Conservation (phyloP, 2,113 vertebrate species). For the Channa argus region DNA sequence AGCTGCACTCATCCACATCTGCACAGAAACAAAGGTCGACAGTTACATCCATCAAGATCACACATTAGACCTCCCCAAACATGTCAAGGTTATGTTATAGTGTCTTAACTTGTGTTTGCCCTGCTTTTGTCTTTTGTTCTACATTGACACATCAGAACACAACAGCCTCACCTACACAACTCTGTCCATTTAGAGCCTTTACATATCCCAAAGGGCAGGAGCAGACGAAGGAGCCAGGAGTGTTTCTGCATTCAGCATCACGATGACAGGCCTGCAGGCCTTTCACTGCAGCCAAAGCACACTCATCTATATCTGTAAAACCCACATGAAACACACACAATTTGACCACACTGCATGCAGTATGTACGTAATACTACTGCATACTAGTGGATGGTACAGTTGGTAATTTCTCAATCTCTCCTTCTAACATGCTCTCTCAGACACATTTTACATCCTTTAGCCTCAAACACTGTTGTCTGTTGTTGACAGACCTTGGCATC, state of each 20-base stretch:
- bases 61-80: background rate
- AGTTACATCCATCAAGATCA: background rate
- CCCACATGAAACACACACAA: slow-evolving; percentile 7
- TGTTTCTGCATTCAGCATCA: slow-evolving; percentile 79
- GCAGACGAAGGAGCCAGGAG: slow-evolving; percentile 82
- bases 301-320: slow-evolving; percentile 84
- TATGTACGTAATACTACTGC: too few relatives aligned
- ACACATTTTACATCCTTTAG: background rate
- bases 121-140: background rate
- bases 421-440: background rate
- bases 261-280: slow-evolving; percentile 81
- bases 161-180: slow-evolving; percentile 80
- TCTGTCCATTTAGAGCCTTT: slow-evolving; percentile 70
- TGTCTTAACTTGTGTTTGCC: too few relatives aligned
- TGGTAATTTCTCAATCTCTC: slow-evolving; percentile 2
- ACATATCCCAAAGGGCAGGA: slow-evolving; percentile 79
- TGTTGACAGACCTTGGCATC: slow-evolving; percentile 78
- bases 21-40: background rate
- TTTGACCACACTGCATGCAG: background rate
- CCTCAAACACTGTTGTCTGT: background rate
- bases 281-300: slow-evolving; percentile 78
- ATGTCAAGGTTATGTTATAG: too few relatives aligned
- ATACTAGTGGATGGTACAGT: too few relatives aligned
- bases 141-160: background rate
- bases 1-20: slow-evolving; percentile 87